phyloP scores from a whole-genome alignment of 2,797 vertebrate species.

The Propithecus perrieri region DNA sequence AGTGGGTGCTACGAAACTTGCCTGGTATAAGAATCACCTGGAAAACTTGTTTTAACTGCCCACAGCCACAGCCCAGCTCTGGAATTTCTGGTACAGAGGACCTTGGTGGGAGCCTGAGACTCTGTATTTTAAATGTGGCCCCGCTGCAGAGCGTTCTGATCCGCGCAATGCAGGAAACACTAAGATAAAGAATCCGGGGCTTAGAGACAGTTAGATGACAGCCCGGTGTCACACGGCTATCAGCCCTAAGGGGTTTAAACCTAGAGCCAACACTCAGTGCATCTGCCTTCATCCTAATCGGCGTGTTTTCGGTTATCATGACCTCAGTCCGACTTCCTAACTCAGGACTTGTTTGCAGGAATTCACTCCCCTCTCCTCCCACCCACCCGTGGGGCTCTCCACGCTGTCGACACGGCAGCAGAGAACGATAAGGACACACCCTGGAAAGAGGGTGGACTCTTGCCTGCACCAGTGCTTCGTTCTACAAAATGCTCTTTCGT shows the following conservation, averaged over 20 bases:
- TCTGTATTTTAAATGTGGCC: background rate
- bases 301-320: accelerated
- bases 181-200: background rate
- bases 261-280: background rate
- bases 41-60: background rate
- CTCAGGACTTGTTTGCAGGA: background rate
- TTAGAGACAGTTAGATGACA: background rate
- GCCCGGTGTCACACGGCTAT: background rate
- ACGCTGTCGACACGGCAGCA: background rate
- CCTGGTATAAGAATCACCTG: background rate
- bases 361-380: background rate
- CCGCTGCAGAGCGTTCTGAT: background rate
- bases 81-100: background rate
- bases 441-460: background rate
- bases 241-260: too few relatives aligned
- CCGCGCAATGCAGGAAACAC: background rate
- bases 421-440: background rate
- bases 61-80: background rate
- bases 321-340: background rate
- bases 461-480: background rate
- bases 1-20: background rate
- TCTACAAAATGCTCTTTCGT: background rate
- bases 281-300: background rate
- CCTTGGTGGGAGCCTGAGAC: background rate
- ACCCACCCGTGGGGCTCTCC: background rate